Percentiles rank a stretch among this genome's conserved stretches.
phyloP scores from a whole-genome alignment of 1,140 invertebrate genomes.

The Danaus melanippus region DNA sequence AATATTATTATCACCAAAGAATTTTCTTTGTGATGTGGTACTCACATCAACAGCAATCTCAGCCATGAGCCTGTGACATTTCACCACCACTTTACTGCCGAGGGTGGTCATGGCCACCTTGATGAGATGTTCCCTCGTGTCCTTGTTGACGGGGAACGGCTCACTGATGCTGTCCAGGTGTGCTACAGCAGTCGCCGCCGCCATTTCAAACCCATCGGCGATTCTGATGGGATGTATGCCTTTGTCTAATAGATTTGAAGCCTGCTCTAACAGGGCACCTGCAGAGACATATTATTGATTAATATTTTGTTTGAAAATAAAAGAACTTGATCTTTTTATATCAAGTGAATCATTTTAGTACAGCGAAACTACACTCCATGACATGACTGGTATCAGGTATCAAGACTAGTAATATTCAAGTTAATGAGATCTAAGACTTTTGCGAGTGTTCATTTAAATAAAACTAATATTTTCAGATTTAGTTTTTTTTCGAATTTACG shows the following conservation, averaged over 20 bases:
- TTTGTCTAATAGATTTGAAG: conserved; percentile 92
- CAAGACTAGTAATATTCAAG: too few relatives aligned
- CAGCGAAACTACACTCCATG: too few relatives aligned
- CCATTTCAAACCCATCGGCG: conserved; percentile 98
- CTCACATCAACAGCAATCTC: conserved; percentile 96
- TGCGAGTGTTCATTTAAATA: too few relatives aligned
- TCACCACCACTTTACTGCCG: conserved; percentile 98
- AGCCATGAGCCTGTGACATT: conserved; percentile 96
- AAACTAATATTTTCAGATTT: too few relatives aligned
- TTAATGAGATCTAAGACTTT: too few relatives aligned
- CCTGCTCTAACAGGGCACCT: conserved; percentile 96
- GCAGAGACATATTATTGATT: background rate
- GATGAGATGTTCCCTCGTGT: conserved; percentile 91
- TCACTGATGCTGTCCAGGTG: conserved; percentile 93
- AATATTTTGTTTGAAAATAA: background rate
- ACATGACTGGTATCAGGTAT: too few relatives aligned
- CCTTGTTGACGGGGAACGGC: conserved; percentile 86
- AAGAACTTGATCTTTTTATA: background rate
- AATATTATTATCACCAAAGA: too few relatives aligned
- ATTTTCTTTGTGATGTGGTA: conserved; percentile 10
- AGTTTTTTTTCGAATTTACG: too few relatives aligned
- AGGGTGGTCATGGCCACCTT: conserved; percentile 98
- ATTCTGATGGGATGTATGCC: conserved; percentile 99
- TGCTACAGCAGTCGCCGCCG: conserved; percentile 90
- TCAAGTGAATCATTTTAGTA: too few relatives aligned